Evolutionary conservation across 2,888 invertebrate species (phyloP), one percentile per base, ranked within the genome.

Genomic region (Metacarcinus magister): DNA sequence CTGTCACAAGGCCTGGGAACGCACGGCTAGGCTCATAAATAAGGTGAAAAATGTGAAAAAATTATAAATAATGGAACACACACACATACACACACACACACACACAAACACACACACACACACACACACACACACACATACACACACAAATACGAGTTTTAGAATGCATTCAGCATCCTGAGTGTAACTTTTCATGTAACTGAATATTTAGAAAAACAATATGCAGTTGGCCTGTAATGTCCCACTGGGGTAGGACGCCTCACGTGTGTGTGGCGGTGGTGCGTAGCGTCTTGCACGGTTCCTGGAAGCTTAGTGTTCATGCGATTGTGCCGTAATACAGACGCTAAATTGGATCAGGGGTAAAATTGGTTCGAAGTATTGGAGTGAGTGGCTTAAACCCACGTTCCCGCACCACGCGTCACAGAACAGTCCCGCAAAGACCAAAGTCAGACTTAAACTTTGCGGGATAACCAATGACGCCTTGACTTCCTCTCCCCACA

Each of bases 91-190:
- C 75, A 75, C 75, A 75, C n/a, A 75, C 75, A 75, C 75, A 75
- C 75, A 75, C 75, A 75, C 75, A 75, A n/a, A 75, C 75, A 75
- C 75, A 82, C 75, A 82, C 75, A 82, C 75, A 82, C 75, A 82
- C 75, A 82, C 75, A 82, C 75, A 82, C 75, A 82, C 75, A 82
- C 75, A 82, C 75, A 82, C 75, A 82, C 75, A 82, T 28, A 82
- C 28, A 82, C 75, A 28, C 28, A 82, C 28, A n/a, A n/a, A 8
- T 28, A n/a, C 75, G 28, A 28, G 28, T 82, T 28, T 82, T 82
- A 60, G 60, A 60, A 19, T 60, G 54, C 16, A 23, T 60, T 60
- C 60, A 60, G 23, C 60, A 60, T 23, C 60, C 60, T 60, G 60
- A 19, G 60, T 60, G 60, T 60, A 60, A 60, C 60, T 60, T 60